Conservation (phyloP, 2,113 vertebrate genomes). For the Pachycephala philippinensis region DNA sequence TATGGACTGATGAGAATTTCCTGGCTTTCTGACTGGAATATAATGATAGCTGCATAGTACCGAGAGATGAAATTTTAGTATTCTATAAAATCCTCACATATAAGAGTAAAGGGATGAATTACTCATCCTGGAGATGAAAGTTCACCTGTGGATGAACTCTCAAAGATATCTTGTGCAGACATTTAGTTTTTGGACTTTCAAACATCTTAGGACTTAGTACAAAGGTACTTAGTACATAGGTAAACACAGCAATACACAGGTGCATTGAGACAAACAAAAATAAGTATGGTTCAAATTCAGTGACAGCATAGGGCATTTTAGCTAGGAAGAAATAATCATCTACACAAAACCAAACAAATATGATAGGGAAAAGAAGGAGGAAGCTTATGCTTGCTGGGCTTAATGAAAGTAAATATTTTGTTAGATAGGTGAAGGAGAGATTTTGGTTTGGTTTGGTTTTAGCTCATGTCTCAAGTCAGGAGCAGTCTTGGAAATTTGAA, state of each 20-base stretch:
- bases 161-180: neutral
- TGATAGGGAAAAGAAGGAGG: neutral
- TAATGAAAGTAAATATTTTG: neutral
- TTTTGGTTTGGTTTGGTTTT: neutral
- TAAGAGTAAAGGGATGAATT: neutral
- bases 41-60: neutral
- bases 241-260: neutral
- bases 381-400: neutral
- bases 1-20: neutral
- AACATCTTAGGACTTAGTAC: neutral
- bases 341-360: neutral
- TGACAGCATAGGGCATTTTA: neutral
- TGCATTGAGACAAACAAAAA: neutral
- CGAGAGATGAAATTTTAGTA: neutral
- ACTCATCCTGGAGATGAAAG: neutral
- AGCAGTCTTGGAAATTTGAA: neutral
- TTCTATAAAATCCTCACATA: neutral
- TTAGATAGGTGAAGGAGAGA: neutral
- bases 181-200: neutral
- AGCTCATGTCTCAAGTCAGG: neutral
- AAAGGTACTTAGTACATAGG: neutral
- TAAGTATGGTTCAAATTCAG: neutral
- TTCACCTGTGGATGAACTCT: neutral
- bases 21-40: neutral
- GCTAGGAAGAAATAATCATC: neutral